A percentile compares a stretch with the other conserved stretches of the same genome.
Conservation (phyloP, 2,797 vertebrate species). For the Psittacula echo region DNA sequence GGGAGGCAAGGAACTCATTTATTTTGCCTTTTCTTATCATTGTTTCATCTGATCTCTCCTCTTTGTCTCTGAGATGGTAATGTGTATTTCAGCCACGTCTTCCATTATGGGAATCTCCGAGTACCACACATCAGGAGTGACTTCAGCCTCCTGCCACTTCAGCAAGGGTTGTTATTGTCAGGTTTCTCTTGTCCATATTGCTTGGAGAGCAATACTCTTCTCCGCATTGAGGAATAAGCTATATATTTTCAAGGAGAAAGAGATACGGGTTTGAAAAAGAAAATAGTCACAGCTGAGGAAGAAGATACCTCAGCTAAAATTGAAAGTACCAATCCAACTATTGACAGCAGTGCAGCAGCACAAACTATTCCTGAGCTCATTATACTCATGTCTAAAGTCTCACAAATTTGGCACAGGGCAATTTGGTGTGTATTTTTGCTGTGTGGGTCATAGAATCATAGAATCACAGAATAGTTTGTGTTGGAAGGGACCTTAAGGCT, state of each 20-base stretch:
- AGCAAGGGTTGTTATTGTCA: not conserved
- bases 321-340: not conserved
- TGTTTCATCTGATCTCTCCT: slow-evolving; percentile 12
- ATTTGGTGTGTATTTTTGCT: not conserved
- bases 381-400: not conserved
- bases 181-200: not conserved
- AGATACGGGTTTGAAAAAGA: not conserved
- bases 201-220: not conserved
- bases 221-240: not conserved
- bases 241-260: not conserved
- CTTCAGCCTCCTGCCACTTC: not conserved
- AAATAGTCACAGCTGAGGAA: not conserved
- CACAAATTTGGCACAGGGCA: not conserved
- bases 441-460: not conserved
- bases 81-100: not conserved
- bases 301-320: not conserved
- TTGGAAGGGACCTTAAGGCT: not conserved
- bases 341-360: not conserved
- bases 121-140: not conserved
- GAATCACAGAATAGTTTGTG: not conserved
- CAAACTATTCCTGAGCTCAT: not conserved
- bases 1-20: slow-evolving; percentile 12
- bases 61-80: not conserved
- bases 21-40: slow-evolving; percentile 42
- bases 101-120: not conserved